These are phyloP conservation scores for Plebejus melissa DNA, from an alignment of 2,888 invertebrate species.

Conservation along the genomic window DNA sequence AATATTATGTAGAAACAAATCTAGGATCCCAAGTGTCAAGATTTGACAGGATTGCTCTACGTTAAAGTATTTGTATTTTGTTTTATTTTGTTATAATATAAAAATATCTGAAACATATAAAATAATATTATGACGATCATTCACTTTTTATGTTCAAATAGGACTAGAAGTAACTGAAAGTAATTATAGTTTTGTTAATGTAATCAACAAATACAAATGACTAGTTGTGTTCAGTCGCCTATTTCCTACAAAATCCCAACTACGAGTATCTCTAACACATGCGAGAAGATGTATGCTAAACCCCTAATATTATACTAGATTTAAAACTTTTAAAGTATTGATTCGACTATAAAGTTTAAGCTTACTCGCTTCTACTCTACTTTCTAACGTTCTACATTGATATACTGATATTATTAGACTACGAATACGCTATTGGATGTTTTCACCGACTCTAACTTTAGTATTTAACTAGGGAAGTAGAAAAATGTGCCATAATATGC, in stretches of 20 bases:
- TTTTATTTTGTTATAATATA: background rate
- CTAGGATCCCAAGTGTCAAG: background rate
- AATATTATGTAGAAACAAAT: background rate
- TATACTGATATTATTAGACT: conserved; percentile 22
- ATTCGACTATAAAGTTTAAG: conserved; percentile 18
- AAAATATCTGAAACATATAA: background rate
- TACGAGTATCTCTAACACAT: conserved; percentile 54
- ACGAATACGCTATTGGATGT: conserved; percentile 20
- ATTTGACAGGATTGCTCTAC: background rate
- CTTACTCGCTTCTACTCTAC: conserved; percentile 21
- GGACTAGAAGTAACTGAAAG: background rate
- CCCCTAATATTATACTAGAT: conserved; percentile 23
- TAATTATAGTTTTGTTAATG: background rate
- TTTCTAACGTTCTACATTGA: conserved; percentile 14
- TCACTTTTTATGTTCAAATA: background rate
- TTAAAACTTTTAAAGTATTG: conserved; percentile 25
- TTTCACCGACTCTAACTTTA: conserved; percentile 26
- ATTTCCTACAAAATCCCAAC: conserved; percentile 61
- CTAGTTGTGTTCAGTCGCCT: conserved; percentile 55
- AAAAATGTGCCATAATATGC: conserved; percentile 13
- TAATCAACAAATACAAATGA: background rate
- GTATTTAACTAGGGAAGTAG: conserved; percentile 5
- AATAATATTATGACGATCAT: too few species aligned
- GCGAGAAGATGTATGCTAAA: conserved; percentile 36
- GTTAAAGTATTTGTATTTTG: background rate